Evolutionary conservation across 2,888 invertebrate species (phyloP), one percentile per base, ranked within the genome.

Genomic region (Norana najaformis): DNA sequence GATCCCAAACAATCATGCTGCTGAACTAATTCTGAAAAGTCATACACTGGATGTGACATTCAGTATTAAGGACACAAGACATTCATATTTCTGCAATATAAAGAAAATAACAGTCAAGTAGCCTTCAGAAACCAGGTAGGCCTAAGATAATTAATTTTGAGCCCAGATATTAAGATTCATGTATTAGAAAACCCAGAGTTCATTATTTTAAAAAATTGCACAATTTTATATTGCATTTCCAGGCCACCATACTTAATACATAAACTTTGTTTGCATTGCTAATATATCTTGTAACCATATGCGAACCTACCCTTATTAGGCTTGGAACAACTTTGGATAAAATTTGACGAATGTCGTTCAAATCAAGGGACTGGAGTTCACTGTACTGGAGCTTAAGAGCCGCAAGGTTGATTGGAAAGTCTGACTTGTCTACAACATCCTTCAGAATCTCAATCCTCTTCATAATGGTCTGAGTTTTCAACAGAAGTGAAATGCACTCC

Each of bases 221-320:
- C 30, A 69, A 16, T 30, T 23, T 53, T 53, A 16, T 30, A 30
- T 30, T 30, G 23, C 53, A 69, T n/a, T 69, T 69, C 69, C 30
- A 0, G 69, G n/a, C 69, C 53, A 69, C 11, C n/a, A n/a, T 41
- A 41, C n/a, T 69, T 1, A 69, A 6, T n/a, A 69, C 30, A 69
- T 69, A n/a, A n/a, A 69, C n/a, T 69, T 69, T 16, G n/a, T 69
- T 69, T 16, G n/a, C 30, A 69, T n/a, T 69, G 69, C n/a, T 69
- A n/a, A n/a, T n/a, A n/a, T n/a, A n/a, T n/a, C n/a, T n/a, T n/a
- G n/a, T n/a, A n/a, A n/a, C n/a, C n/a, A n/a, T n/a, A n/a, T n/a
- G n/a, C n/a, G n/a, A n/a, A 23, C 85, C 37, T 85, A 85, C 85
- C 37, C 20, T 85, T 35, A 85, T 85, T n/a, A 85, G 85, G 85